Percentiles rank a stretch among this genome's conserved stretches.
Conservation (phyloP, 2,888 invertebrate genomes). For the Pseudanteris insignis region DNA sequence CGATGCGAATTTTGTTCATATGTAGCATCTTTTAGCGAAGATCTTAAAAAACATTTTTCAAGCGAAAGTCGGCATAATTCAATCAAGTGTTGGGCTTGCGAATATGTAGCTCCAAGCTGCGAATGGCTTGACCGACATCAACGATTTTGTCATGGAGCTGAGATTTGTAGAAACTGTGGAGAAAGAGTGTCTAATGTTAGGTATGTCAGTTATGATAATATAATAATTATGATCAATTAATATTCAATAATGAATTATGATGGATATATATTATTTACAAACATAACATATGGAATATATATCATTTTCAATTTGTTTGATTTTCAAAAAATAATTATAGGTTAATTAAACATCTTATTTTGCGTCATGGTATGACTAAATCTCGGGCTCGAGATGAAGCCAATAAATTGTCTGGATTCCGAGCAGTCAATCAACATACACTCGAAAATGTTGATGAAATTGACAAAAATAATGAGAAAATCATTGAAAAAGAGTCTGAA, state of each 20-base stretch:
- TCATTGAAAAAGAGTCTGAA: neutral
- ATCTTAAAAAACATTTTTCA: constrained; percentile 47
- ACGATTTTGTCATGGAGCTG: constrained; percentile 44
- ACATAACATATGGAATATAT: too few species aligned
- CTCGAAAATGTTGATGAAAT: too few species aligned
- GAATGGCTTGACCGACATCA: constrained; percentile 46
- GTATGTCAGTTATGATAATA: too few species aligned
- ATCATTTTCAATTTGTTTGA: too few species aligned
- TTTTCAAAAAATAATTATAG: too few species aligned
- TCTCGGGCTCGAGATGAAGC: constrained; percentile 42
- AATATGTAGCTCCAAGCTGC: constrained; percentile 39
- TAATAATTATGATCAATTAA: too few species aligned
- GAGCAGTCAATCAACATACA: too few species aligned
- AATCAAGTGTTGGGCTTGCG: constrained; percentile 48
- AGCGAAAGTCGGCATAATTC: constrained; percentile 17
- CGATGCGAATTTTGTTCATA: constrained; percentile 46
- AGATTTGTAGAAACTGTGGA: constrained; percentile 26
- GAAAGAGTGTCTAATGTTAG: constrained; percentile 27
- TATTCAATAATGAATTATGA: too few species aligned
- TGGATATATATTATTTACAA: too few species aligned
- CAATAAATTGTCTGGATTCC: constrained; percentile 8
- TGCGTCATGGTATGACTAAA: constrained; percentile 49
- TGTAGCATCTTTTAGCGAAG: constrained; percentile 35
- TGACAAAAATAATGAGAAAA: neutral
- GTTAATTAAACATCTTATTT: constrained; percentile 44